Base-by-base conservation (phyloP, 2,113 vertebrate species). In the Vulpes ferrilata region DNA sequence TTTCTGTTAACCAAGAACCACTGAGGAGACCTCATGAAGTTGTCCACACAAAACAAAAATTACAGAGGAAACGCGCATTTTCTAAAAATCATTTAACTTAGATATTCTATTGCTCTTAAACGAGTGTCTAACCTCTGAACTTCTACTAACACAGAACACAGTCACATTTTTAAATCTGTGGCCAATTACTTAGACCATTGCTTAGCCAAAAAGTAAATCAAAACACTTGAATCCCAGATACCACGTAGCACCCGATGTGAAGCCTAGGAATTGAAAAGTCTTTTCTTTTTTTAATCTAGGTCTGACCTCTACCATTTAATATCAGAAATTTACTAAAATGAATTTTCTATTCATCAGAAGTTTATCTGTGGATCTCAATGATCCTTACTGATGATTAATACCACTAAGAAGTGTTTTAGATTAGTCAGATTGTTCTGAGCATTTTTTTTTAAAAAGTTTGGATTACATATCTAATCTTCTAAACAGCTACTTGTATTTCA, bases 261-360 rank as follows among this genome's bases (percentile, higher is more conserved):
- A 93, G 55, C 67, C 57, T 87, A 94, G 57, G 95, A 96, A 98
- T 10, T 81, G 23, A 88, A 60, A 96, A 20, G n/a, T 60, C 84
- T 89, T 97, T 38, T 76, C 43, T 74, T 59, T 94, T 93, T 78
- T 71, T 12, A 79, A 81, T 59, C 2, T 65, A 83, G 59, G 57
- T 78, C 55, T 96, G 67, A 92, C 92, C 88, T 95, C 43, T 74
- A 74, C 10, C 53, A 76, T 95, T 3, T 83, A 95, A 80, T 76
- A 92, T 55, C 85, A 84, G 48, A 89, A 95, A 89, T 96, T 95
- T 95, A 97, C 94, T 98, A 92, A 96, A 55, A 96, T 94, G 69
- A n/a, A 91, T 80, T 93, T 90, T 95, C 62, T 51, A 27, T 81
- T 51, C 71, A 95, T 97, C 59, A 84, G 43, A 79, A 96, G 25